These are phyloP conservation scores for Babyrousa celebensis DNA, from an alignment of 2,797 vertebrate genomes.

Conservation along the genomic window DNA sequence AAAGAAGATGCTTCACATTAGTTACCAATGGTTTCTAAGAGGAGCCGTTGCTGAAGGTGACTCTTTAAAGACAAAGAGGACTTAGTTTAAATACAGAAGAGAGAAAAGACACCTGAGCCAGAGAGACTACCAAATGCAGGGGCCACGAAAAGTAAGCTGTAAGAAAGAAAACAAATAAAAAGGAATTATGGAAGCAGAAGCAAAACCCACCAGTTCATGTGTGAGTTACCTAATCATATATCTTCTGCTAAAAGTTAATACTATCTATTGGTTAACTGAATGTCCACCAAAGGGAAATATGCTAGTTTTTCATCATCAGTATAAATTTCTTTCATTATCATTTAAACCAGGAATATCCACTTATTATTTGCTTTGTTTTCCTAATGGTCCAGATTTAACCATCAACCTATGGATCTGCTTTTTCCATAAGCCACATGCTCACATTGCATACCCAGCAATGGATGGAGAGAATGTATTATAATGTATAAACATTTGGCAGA, in stretches of 20 bases:
- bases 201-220: background rate
- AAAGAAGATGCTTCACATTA: background rate
- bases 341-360: background rate
- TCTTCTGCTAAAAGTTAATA: background rate
- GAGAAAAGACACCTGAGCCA: background rate
- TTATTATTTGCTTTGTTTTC: slow-evolving; percentile 21
- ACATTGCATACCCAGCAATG: background rate
- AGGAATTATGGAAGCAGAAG: background rate
- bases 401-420: background rate
- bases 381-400: background rate
- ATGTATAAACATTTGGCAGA: background rate
- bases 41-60: background rate
- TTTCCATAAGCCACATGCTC: background rate
- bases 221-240: background rate
- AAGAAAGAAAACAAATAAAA: background rate
- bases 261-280: background rate
- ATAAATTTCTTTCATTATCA: background rate
- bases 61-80: background rate
- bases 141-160: background rate
- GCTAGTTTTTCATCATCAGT: background rate
- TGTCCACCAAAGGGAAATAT: background rate
- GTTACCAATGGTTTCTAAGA: background rate
- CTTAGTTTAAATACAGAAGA: background rate
- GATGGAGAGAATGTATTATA: background rate
- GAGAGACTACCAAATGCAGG: background rate